A percentile compares a stretch with the other conserved stretches of the same genome.
Conservation (phyloP, 2,888 invertebrate species). For the Thalpophila matura region DNA sequence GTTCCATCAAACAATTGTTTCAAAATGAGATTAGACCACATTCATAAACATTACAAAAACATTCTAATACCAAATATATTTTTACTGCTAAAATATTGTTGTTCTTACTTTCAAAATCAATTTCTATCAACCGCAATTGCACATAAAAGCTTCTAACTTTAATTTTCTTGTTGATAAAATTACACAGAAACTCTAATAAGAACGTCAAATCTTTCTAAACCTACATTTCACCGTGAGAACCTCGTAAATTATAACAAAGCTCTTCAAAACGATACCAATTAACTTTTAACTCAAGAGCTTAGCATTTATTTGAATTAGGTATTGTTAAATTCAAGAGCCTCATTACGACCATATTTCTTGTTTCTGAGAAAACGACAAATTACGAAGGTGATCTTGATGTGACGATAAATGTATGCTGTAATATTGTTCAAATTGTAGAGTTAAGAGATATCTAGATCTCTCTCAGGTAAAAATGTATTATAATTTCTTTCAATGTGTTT, state of each 20-base stretch:
- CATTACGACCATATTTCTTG: constrained; percentile 72
- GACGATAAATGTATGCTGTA: constrained; percentile 68
- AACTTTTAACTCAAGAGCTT: constrained; percentile 61
- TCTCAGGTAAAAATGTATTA: neutral
- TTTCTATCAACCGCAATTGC: constrained; percentile 38
- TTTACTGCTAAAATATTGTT: neutral
- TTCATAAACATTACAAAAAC: neutral
- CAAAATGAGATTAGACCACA: neutral
- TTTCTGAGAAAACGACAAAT: constrained; percentile 84
- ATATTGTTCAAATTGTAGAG: constrained; percentile 73
- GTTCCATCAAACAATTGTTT: no score
- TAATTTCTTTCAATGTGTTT: constrained; percentile 7
- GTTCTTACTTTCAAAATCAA: constrained; percentile 28
- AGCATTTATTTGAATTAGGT: constrained; percentile 60
- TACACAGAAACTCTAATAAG: constrained; percentile 3
- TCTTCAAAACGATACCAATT: constrained; percentile 69
- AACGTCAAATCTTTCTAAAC: constrained; percentile 1
- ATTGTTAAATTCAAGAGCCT: constrained; percentile 61
- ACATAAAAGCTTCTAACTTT: constrained; percentile 21
- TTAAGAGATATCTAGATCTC: constrained; percentile 73
- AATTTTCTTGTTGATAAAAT: constrained; percentile 17
- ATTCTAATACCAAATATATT: neutral
- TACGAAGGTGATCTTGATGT: constrained; percentile 82
- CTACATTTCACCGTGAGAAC: constrained; percentile 54
- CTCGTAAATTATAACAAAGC: constrained; percentile 51